These are phyloP conservation scores for Eulemur albifrons DNA, from an alignment of 2,797 vertebrate genomes.

Conservation along the genomic window DNA sequence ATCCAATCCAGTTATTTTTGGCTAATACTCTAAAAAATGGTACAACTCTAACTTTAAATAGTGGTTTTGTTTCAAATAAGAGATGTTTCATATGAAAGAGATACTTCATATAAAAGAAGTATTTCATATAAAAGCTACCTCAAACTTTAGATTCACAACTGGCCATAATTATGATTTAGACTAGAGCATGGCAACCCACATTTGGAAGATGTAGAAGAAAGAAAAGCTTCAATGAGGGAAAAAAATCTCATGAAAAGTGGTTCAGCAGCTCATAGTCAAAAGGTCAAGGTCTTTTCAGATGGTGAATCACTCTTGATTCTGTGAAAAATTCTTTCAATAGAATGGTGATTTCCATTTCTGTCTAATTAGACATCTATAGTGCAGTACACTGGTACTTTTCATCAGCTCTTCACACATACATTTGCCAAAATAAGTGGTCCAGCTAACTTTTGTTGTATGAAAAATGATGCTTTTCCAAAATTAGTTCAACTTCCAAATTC, in stretches of 20 bases:
- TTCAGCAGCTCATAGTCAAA: neutral
- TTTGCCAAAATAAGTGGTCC: constrained; percentile 15
- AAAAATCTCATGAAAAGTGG: constrained; percentile 25
- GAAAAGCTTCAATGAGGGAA: neutral
- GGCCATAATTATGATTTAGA: neutral
- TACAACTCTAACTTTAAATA: neutral
- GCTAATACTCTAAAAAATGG: neutral
- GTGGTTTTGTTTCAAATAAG: neutral
- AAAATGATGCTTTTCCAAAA: constrained; percentile 21
- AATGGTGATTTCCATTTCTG: constrained; percentile 51
- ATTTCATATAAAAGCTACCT: neutral
- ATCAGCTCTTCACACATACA: neutral
- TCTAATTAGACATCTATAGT: constrained; percentile 19
- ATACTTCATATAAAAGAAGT: neutral
- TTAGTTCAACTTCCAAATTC: neutral
- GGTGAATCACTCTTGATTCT: constrained; percentile 49
- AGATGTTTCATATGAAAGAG: neutral
- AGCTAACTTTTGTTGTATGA: neutral
- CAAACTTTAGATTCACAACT: neutral
- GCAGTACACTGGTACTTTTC: neutral
- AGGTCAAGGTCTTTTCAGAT: constrained; percentile 53
- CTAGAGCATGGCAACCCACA: neutral
- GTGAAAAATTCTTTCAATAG: constrained; percentile 38
- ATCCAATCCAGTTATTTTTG: neutral
- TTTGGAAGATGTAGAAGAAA: neutral